Evolutionary conservation across 1,140 invertebrate genomes (phyloP), one percentile per base, ranked within the genome.

Genomic region (Ladona fulva): DNA sequence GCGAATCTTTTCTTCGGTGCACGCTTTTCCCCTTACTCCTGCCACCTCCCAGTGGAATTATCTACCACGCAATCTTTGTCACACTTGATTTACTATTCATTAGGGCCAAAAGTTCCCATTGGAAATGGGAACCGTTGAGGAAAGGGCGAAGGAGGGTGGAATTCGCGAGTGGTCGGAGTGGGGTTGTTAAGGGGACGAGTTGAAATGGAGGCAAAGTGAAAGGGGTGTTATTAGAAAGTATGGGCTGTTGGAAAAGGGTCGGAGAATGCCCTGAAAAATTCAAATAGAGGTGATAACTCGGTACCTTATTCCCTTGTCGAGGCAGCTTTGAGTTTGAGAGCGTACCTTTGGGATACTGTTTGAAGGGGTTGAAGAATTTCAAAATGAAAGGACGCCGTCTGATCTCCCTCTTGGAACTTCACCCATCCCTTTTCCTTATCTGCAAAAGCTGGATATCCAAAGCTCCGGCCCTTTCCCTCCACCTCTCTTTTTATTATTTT

Each of bases 311-410:
- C 52, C 52, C 52, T 66, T 66, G 52, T 16, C 52, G n/a, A 66
- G 52, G 16, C n/a, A 16, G 52, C 52, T 66, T 66, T 66, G 16
- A 66, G 52, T 66, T 66, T 66, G 14, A 6, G 52, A 66, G 52
- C 52, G 52, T 22, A 66, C 52, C 52, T 16, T 22, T 66, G 52
- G 52, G 52, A 66, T 16, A 66, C 52, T 19, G 52, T 66, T 66
- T 66, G 52, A 66, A 66, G 52, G 52, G 52, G 52, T 66, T 66
- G 52, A 66, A 66, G 52, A 66, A 66, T 66, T 66, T 66, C 52
- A 12, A 66, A 66, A 66, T 66, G 52, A 66, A 66, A 66, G 52
- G 52, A 22, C 52, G 14, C 52, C 52, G 52, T 16, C 52, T 22
- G 16, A 16, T 66, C 1, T 66, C 52, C 52, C 52, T 16, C 52